Conservation (phyloP, 2,113 vertebrate species). For the Corydoras sp. region DNA sequence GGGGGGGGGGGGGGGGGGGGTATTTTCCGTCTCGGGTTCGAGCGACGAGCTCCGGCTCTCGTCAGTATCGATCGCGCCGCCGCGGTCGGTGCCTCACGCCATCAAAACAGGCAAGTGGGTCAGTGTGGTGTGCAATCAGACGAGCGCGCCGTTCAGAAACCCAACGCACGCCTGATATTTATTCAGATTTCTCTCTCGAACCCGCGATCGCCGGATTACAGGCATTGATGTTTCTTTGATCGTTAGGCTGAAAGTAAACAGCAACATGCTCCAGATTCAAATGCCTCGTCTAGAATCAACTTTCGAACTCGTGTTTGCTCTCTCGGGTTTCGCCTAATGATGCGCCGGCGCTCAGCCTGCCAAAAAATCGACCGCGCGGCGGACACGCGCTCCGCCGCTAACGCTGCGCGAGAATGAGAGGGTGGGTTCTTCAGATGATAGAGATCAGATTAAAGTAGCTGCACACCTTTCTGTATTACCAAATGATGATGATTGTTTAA, state of each 20-base stretch:
- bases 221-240: conserved; percentile 3
- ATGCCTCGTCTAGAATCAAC: not conserved
- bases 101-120: not conserved
- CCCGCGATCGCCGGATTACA: not conserved
- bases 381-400: not conserved
- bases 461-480: too few relatives aligned
- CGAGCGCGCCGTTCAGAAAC: not conserved
- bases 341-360: not conserved
- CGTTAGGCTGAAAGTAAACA: not conserved
- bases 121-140: not conserved
- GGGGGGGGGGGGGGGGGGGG: too few relatives aligned
- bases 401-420: not conserved
- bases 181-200: not conserved
- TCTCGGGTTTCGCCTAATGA: not conserved
- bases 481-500: too few relatives aligned
- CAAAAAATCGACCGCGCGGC: not conserved
- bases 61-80: not conserved
- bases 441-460: too few relatives aligned
- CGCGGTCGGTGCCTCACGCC: not conserved
- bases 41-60: not conserved
- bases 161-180: not conserved
- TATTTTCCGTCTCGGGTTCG: not conserved
- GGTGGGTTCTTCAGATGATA: not conserved
- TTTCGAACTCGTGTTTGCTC: not conserved
- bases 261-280: not conserved